These are phyloP conservation scores for Thereva unica DNA, from an alignment of 2,888 invertebrate genomes.

Conservation along the genomic window DNA sequence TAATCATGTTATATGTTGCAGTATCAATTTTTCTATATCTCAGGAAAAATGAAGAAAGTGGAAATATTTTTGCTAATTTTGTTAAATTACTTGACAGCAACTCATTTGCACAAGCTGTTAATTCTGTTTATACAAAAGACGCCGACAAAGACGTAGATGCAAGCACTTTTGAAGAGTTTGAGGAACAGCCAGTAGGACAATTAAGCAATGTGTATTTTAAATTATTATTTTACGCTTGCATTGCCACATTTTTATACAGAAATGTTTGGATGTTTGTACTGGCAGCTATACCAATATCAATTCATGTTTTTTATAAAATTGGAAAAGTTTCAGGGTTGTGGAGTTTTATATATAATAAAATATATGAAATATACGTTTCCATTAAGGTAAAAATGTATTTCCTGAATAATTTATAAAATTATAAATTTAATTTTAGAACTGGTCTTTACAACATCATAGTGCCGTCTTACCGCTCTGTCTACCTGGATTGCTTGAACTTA, in stretches of 20 bases:
- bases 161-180: slow-evolving; percentile 7
- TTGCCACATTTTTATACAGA: slow-evolving; percentile 83
- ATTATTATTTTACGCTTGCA: slow-evolving; percentile 78
- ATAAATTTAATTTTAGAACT: slow-evolving; percentile 53
- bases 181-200: slow-evolving; percentile 15
- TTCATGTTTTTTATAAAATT: slow-evolving; percentile 51
- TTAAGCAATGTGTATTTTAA: slow-evolving; percentile 73
- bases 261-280: slow-evolving; percentile 81
- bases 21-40: slow-evolving; percentile 62
- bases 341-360: slow-evolving; percentile 49
- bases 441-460: slow-evolving; percentile 61
- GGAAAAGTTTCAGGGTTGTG: slow-evolving; percentile 52
- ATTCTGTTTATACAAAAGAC: slow-evolving; percentile 49
- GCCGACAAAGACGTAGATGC: slow-evolving; percentile 50
- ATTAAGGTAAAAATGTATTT: slow-evolving; percentile 1
- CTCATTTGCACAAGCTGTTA: slow-evolving; percentile 51
- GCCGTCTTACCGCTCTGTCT: slow-evolving; percentile 78
- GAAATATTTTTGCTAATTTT: slow-evolving; percentile 19
- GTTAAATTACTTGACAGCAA: slow-evolving; percentile 50
- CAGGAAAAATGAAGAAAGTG: slow-evolving; percentile 19
- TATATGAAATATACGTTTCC: slow-evolving; percentile 46
- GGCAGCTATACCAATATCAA: slow-evolving; percentile 71
- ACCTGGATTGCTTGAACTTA: slow-evolving; percentile 74
- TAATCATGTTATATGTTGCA: slow-evolving; percentile 68
- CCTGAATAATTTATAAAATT: neutral